phyloP scores from a whole-genome alignment of 1,140 invertebrate species.

The Cecropterus lyciades region DNA sequence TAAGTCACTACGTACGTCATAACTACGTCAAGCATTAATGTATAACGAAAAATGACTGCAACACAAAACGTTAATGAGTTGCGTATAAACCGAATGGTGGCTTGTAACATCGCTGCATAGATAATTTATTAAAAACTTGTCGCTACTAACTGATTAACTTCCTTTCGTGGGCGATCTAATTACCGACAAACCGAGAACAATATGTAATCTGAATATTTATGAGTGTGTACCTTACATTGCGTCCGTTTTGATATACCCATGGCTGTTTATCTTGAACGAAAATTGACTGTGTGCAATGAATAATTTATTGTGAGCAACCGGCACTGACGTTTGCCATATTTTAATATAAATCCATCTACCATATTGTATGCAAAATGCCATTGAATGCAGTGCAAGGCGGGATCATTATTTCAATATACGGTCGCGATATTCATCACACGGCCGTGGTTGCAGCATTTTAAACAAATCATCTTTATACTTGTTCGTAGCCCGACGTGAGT shows the following conservation, averaged over 20 bases:
- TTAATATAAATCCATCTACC: slow-evolving; percentile 83
- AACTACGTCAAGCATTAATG: neutral
- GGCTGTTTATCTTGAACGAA: slow-evolving; percentile 77
- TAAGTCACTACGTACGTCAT: too few species aligned
- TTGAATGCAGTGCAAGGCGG: slow-evolving; percentile 81
- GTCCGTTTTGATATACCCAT: slow-evolving; percentile 77
- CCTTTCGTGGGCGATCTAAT: slow-evolving; percentile 83
- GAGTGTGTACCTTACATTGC: slow-evolving; percentile 64
- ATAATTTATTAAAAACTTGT: slow-evolving; percentile 75
- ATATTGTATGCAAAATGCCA: slow-evolving; percentile 84
- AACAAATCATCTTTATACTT: slow-evolving; percentile 82
- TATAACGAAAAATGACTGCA: neutral
- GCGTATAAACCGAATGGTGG: slow-evolving; percentile 49
- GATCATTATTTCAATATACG: slow-evolving; percentile 82
- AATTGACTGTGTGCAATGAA: slow-evolving; percentile 82
- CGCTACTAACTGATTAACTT: slow-evolving; percentile 76
- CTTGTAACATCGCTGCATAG: slow-evolving; percentile 46
- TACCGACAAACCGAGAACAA: slow-evolving; percentile 81
- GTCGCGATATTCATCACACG: slow-evolving; percentile 79
- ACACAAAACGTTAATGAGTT: slow-evolving; percentile 56
- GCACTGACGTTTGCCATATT: slow-evolving; percentile 81
- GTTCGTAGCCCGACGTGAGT: slow-evolving; percentile 47
- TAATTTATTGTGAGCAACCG: slow-evolving; percentile 82
- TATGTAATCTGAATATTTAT: slow-evolving; percentile 83
- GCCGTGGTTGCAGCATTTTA: slow-evolving; percentile 72